phyloP scores from a whole-genome alignment of 2,888 invertebrate species.

The Apamea crenata region DNA sequence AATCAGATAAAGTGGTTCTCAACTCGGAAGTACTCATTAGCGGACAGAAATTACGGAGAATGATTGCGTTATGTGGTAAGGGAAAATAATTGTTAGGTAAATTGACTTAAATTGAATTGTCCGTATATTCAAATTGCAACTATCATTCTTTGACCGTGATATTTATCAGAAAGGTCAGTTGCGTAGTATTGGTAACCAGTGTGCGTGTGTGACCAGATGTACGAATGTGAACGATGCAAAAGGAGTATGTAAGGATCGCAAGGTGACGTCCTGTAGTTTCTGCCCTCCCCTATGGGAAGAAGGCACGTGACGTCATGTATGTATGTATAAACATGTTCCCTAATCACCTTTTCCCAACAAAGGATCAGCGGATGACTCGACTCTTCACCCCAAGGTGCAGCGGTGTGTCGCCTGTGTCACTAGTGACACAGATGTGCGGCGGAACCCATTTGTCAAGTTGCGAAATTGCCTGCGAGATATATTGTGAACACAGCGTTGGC shows the following conservation, averaged over 20 bases:
- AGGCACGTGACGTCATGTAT: too few relatives aligned
- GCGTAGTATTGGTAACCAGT: too few relatives aligned
- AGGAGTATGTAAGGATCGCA: background rate
- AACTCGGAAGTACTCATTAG: too few relatives aligned
- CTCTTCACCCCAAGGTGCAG: constrained; percentile 33
- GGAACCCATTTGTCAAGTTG: constrained; percentile 43
- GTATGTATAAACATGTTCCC: background rate
- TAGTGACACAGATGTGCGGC: constrained; percentile 29
- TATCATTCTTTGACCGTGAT: too few relatives aligned
- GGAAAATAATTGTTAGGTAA: background rate
- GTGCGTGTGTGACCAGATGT: background rate
- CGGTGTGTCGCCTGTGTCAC: constrained; percentile 11
- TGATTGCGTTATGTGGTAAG: background rate
- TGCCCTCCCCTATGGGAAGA: background rate
- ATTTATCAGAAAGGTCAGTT: too few relatives aligned
- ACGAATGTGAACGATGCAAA: background rate
- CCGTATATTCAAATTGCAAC: too few relatives aligned
- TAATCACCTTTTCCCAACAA: constrained; percentile 13
- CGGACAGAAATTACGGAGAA: background rate
- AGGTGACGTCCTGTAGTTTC: background rate
- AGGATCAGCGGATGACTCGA: constrained; percentile 30
- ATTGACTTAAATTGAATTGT: too few relatives aligned
- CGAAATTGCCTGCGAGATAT: constrained; percentile 33
- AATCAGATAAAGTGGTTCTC: too few relatives aligned
- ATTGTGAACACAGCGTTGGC: constrained; percentile 28